A percentile compares a stretch with the other conserved stretches of the same genome.
phyloP scores from a whole-genome alignment of 2,113 vertebrate species.

The Pelmatolapia mariae region DNA sequence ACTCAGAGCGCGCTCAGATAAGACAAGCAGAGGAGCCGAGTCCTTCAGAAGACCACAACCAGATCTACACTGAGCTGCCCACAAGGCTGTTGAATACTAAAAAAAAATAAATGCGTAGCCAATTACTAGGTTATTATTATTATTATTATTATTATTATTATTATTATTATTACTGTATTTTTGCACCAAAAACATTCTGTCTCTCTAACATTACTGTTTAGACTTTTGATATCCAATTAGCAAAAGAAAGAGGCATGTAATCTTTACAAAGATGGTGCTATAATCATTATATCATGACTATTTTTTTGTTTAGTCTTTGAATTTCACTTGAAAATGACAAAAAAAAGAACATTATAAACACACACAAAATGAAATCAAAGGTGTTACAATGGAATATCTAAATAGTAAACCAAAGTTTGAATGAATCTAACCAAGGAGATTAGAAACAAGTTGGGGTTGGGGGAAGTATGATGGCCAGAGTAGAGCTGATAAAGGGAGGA shows the following conservation, averaged over 20 bases:
- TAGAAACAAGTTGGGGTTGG: neutral
- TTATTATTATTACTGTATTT: neutral
- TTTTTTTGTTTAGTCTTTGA: neutral
- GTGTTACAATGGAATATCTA: neutral
- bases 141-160: neutral
- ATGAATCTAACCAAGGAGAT: rapidly evolving
- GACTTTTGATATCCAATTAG: neutral
- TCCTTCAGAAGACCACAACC: neutral
- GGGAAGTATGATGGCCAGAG: neutral
- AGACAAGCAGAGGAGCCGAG: slow-evolving; percentile 48
- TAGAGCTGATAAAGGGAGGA: neutral
- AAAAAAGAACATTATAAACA: neutral
- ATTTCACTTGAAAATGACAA: neutral
- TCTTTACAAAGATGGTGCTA: neutral
- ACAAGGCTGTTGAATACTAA: neutral
- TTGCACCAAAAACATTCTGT: neutral
- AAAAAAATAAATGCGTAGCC: neutral
- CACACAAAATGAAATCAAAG: neutral
- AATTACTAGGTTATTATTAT: neutral
- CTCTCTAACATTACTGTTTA: neutral
- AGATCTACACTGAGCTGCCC: neutral
- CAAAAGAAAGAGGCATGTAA: neutral
- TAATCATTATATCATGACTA: neutral
- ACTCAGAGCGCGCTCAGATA: slow-evolving; percentile 41
- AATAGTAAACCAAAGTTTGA: neutral